A percentile compares a stretch with the other conserved stretches of the same genome.
phyloP scores from a whole-genome alignment of 2,888 invertebrate genomes.

The Drosophila pullipes region DNA sequence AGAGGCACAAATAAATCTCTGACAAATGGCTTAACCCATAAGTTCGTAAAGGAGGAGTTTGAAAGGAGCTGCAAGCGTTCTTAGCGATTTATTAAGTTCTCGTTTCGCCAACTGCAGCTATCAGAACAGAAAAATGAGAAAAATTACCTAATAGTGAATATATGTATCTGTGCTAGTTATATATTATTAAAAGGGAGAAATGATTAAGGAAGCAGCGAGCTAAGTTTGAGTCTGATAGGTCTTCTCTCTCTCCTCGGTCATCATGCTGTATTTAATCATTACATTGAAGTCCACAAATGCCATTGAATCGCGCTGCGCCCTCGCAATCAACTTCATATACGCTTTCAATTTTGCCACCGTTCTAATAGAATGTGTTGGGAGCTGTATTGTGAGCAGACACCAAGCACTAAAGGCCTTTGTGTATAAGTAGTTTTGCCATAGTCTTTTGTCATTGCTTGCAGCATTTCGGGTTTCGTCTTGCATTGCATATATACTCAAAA shows the following conservation, averaged over 20 bases:
- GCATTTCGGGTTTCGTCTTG: not conserved
- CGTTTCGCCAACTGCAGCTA: not conserved
- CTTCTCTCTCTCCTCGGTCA: not conserved
- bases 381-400: not conserved
- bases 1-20: slow-evolving; percentile 8
- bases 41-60: not conserved
- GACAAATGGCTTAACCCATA: slow-evolving; percentile 17
- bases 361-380: not conserved
- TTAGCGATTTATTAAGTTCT: slow-evolving; percentile 3
- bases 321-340: not conserved
- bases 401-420: not conserved
- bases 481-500: not conserved
- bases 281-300: not conserved
- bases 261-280: not conserved
- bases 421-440: not conserved
- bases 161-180: not conserved
- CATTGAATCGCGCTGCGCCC: too few species aligned
- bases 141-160: not conserved
- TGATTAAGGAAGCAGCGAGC: not conserved
- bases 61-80: not conserved
- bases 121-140: not conserved
- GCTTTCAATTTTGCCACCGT: not conserved
- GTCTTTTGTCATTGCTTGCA: not conserved
- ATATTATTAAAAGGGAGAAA: not conserved
- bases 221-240: not conserved